Evolutionary conservation across 2,888 invertebrate genomes (phyloP).

Genomic region (Dilophus febrilis): DNA sequence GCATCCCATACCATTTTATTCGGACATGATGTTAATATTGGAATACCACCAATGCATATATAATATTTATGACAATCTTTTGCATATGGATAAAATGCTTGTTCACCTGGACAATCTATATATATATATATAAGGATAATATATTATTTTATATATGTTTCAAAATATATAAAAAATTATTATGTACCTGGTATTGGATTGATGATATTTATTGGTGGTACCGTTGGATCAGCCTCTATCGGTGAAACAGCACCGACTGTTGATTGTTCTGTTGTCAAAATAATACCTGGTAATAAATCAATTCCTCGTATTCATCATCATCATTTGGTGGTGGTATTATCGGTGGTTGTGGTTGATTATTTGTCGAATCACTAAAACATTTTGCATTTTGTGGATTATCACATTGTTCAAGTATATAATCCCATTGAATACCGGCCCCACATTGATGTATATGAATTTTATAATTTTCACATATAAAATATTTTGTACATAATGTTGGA

Average conservation of each 20-base stretch:
- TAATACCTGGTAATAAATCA: background rate
- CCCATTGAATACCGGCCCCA: conserved; percentile 20
- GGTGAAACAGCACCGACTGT: too few relatives aligned
- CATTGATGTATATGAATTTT: conserved; percentile 23
- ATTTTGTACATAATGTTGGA: conserved; percentile 20
- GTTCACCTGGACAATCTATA: conserved; percentile 16
- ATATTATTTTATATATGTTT: too few relatives aligned
- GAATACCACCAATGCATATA: conserved; percentile 23
- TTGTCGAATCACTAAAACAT: conserved; percentile 1
- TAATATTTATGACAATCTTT: conserved; percentile 23
- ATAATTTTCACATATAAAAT: conserved; percentile 25
- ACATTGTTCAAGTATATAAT: conserved; percentile 18
- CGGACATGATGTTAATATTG: conserved; percentile 23
- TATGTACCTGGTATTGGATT: background rate
- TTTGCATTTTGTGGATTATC: conserved; percentile 10
- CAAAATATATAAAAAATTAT: too few relatives aligned
- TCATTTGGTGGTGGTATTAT: too few relatives aligned
- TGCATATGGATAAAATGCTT: conserved; percentile 20
- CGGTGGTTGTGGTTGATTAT: background rate
- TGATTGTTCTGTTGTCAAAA: background rate
- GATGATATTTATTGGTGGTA: background rate
- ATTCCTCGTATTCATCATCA: too few relatives aligned
- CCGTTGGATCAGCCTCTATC: too few relatives aligned
- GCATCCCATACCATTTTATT: conserved; percentile 22
- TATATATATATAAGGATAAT: background rate